Conservation (phyloP, 1,140 invertebrate genomes). For the Heterodera carotae region DNA sequence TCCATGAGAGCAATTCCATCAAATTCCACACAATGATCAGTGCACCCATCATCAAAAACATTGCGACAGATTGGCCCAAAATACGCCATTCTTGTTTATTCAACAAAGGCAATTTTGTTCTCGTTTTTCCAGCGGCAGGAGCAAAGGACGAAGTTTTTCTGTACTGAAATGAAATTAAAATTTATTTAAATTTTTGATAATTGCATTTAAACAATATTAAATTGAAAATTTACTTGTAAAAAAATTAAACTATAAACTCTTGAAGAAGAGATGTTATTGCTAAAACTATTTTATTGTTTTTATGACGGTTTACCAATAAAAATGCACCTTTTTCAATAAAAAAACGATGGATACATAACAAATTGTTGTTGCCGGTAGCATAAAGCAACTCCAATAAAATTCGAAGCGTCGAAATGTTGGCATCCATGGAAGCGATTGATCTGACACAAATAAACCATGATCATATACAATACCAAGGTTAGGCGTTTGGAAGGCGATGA, state of each 20-base stretch:
- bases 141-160: background rate
- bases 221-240: too few relatives aligned
- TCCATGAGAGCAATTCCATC: background rate
- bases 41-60: background rate
- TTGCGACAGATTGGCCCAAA: slow-evolving; percentile 2
- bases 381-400: background rate
- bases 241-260: too few relatives aligned
- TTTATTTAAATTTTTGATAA: too few relatives aligned
- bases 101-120: background rate
- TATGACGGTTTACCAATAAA: too few relatives aligned
- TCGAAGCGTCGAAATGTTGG: background rate
- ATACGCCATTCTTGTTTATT: slow-evolving; percentile 2
- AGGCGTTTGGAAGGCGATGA: slow-evolving; percentile 3
- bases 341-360: background rate
- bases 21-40: background rate
- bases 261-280: too few relatives aligned
- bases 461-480: background rate
- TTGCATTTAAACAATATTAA: too few relatives aligned
- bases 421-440: background rate
- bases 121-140: background rate
- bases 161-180: background rate
- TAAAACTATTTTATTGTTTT: too few relatives aligned
- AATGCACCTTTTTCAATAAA: slow-evolving; percentile 4
- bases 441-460: background rate
- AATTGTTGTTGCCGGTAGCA: background rate